phyloP scores from a whole-genome alignment of 2,113 vertebrate genomes.

The Potamarius usumacintae region DNA sequence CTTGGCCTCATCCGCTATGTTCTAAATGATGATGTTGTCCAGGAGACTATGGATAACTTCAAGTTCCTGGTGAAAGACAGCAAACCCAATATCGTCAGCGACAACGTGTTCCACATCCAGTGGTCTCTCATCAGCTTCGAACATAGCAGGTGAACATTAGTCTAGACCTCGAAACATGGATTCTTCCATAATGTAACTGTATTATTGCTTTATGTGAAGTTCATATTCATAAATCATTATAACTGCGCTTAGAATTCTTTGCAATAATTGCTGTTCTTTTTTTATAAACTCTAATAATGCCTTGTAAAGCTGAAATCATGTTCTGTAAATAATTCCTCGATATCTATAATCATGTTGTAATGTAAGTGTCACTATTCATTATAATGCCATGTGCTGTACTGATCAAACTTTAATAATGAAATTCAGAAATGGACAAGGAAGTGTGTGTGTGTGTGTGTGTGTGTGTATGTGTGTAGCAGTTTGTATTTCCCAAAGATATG shows the following conservation, averaged over 20 bases:
- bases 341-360: neutral
- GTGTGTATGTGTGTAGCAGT: too few relatives aligned
- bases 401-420: neutral
- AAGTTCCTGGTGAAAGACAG: slow-evolving; percentile 93
- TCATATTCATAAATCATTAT: neutral
- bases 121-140: slow-evolving; percentile 96
- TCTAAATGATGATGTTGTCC: slow-evolving; percentile 76
- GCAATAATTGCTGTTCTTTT: neutral
- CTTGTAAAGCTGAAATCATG: neutral
- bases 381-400: neutral
- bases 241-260: neutral
- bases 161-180: neutral
- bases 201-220: neutral
- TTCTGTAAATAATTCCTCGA: neutral
- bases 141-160: slow-evolving; percentile 75
- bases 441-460: too few relatives aligned
- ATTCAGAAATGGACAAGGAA: neutral
- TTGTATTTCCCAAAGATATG: neutral
- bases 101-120: slow-evolving; percentile 92
- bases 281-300: neutral
- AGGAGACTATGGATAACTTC: slow-evolving; percentile 86
- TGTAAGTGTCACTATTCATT: neutral
- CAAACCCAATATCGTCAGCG: slow-evolving; percentile 86
- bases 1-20: slow-evolving; percentile 88
- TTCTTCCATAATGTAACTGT: neutral